Percentiles rank a stretch among this genome's conserved stretches.
Conservation (phyloP, 2,797 vertebrate species). For the Enteromius paludinosus region DNA sequence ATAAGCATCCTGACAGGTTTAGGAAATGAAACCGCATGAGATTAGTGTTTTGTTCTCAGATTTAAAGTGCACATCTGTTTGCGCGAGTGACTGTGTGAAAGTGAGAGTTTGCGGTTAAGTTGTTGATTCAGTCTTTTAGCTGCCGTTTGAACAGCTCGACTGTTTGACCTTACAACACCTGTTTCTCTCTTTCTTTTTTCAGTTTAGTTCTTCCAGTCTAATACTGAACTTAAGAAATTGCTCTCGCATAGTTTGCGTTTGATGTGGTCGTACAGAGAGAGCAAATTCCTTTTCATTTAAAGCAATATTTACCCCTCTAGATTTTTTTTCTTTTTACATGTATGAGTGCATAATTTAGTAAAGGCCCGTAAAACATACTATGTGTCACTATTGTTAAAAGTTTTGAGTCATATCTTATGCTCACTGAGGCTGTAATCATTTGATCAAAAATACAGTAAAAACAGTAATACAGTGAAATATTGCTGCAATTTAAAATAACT, state of each 20-base stretch:
- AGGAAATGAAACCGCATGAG: not conserved
- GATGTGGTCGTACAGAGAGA: constrained; percentile 3
- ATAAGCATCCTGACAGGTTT: not conserved
- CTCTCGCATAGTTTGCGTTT: not conserved
- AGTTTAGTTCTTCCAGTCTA: constrained; percentile 5
- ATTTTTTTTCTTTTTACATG: not conserved
- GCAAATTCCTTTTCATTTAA: not conserved
- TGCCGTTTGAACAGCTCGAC: constrained; percentile 12
- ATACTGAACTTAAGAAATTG: not conserved
- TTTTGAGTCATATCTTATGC: not conserved
- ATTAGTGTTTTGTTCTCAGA: constrained; percentile 17
- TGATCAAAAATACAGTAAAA: not conserved
- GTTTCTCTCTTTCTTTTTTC: constrained; percentile 13
- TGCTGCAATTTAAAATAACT: not conserved
- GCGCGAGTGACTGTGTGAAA: constrained; percentile 15
- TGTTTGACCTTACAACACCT: constrained; percentile 19
- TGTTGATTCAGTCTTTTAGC: constrained; percentile 31
- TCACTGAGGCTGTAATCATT: not conserved
- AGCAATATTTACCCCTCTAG: constrained; percentile 1
- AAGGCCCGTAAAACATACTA: not conserved
- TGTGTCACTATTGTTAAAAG: not conserved
- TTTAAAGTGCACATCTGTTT: not conserved
- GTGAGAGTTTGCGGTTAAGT: constrained; percentile 28
- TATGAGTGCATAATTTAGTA: not conserved
- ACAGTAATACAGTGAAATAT: not conserved